phyloP scores from a whole-genome alignment of 2,113 vertebrate species.

The Miniopterus natalensis region DNA sequence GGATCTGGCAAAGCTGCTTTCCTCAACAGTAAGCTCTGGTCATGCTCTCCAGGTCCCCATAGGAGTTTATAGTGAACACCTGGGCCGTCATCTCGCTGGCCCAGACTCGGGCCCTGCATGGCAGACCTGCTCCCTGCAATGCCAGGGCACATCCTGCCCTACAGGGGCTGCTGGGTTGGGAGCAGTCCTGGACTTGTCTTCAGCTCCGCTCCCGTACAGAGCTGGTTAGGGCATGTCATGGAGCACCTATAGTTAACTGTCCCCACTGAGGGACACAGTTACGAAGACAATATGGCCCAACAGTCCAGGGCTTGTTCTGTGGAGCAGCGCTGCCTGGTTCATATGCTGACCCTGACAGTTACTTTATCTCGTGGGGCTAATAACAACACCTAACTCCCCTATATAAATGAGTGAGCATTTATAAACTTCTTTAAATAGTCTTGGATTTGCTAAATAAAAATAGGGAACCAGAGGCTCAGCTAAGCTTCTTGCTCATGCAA shows the following conservation, averaged over 20 bases:
- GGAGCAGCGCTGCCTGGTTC: background rate
- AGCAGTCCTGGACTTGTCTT: background rate
- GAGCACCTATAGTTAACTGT: background rate
- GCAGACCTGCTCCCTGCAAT: background rate
- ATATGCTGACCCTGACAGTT: background rate
- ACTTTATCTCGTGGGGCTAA: background rate
- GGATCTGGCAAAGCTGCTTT: background rate
- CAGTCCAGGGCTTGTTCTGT: background rate
- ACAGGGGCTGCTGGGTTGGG: background rate
- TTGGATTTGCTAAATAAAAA: conserved; percentile 37
- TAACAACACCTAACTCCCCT: background rate
- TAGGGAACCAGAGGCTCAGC: background rate
- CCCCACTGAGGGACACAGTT: background rate
- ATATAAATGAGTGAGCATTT: background rate
- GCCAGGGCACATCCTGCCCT: background rate
- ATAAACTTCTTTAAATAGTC: conserved; percentile 36
- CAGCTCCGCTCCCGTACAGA: no score
- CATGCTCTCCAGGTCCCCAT: no score
- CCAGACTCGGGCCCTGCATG: background rate
- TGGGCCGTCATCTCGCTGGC: background rate
- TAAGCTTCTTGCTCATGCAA: background rate
- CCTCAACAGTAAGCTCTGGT: background rate
- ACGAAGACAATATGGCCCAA: background rate
- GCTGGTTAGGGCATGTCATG: background rate
- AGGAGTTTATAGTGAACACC: background rate